Percentiles rank a stretch among this genome's conserved stretches.
These are phyloP conservation scores for Diadegma fenestrale DNA, from an alignment of 2,888 invertebrate species.

Conservation along the genomic window DNA sequence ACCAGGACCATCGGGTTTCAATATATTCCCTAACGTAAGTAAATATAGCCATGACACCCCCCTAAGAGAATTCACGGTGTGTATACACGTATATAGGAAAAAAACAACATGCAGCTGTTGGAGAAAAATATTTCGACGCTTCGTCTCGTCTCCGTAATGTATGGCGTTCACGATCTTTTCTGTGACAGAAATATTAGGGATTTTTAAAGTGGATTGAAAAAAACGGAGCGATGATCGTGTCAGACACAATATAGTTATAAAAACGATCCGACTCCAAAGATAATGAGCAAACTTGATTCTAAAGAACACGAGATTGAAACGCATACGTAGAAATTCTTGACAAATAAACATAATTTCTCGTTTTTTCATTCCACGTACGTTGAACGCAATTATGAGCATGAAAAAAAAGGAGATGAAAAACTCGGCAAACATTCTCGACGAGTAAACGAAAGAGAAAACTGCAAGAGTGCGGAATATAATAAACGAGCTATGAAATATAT, in stretches of 20 bases:
- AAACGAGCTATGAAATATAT: not conserved
- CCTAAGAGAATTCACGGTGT: constrained; percentile 26
- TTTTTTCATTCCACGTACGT: not conserved
- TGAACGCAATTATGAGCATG: not conserved
- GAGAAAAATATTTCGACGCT: constrained; percentile 35
- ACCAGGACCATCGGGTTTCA: constrained; percentile 47
- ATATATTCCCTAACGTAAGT: constrained; percentile 40
- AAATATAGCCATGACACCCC: constrained; percentile 49
- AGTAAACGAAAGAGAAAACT: not conserved
- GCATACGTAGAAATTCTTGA: not conserved
- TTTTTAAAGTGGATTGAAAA: constrained; percentile 4
- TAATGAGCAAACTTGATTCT: not conserved
- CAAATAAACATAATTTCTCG: not conserved
- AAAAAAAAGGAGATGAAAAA: not conserved
- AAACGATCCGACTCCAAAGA: not conserved
- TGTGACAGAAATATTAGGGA: constrained; percentile 32
- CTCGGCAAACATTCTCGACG: not conserved
- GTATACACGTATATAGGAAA: constrained; percentile 17
- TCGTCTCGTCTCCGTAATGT: constrained; percentile 29
- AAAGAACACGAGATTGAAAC: not conserved
- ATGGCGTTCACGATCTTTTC: constrained; percentile 4
- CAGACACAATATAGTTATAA: not conserved
- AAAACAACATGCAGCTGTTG: constrained; percentile 40
- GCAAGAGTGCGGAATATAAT: not conserved
- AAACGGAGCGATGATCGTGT: not conserved